Evolutionary conservation across 2,888 invertebrate species (phyloP), one percentile per base, ranked within the genome.

Genomic region (Apoderus coryli): DNA sequence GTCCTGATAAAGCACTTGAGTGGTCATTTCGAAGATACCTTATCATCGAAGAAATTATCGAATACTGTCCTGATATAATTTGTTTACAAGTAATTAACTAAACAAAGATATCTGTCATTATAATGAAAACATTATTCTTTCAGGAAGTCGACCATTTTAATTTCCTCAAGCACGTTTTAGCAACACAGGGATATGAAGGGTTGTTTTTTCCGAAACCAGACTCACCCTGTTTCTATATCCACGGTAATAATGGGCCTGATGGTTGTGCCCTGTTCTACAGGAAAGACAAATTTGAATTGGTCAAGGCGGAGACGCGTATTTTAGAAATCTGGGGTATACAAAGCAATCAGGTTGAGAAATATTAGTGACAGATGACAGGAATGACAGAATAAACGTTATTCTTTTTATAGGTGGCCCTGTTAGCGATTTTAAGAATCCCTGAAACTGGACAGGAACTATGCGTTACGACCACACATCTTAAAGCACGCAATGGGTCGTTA

Each of bases 71-170:
- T 3, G 76, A 78, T 49, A 61, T 81, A 30, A 61, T 79, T 32
- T 80, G 80, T 50, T 60, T 80, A 41, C 75, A 78, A 61, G 73
- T 72, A 59, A 19, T 19, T 19, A 7, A n/a, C n/a, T 19, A 19
- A 6, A 19, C 19, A 19, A 6, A n/a, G 6, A n/a, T 19, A 19
- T 19, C 6, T n/a, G 19, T n/a, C 7, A 19, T 19, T n/a, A 19
- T 19, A 19, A 19, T 19, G n/a, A 19, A 6, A 19, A 19, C 6
- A 19, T 5, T 29, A 26, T 26, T 25, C 22, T 44, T 43, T 30
- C 49, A 75, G 72, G 79, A 80, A 62, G 77, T 79, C 4, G 81
- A 81, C 52, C 76, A 76, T 50, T 81, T 69, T 48, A 69, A 72
- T 39, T 77, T 74, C 46, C 54, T 81, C 25, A 63, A 69, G 45